Evolutionary conservation across 2,888 invertebrate genomes (phyloP).

Genomic region (Nebria brevicollis): DNA sequence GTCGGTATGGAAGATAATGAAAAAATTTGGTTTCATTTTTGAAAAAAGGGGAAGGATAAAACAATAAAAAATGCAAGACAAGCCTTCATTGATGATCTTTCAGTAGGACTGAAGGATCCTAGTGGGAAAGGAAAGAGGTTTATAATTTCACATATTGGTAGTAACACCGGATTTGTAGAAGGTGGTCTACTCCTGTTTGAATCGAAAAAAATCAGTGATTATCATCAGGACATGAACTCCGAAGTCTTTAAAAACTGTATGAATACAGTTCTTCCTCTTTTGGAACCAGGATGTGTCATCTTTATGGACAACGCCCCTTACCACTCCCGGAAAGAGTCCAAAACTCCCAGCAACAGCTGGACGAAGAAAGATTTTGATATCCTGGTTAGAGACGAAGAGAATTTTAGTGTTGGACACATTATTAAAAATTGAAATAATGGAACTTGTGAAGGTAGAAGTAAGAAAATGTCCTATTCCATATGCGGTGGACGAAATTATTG

Average conservation of each 20-base stretch:
- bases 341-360: constrained; percentile 27
- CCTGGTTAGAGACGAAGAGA: constrained; percentile 11
- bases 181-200: constrained; percentile 47
- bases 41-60: constrained; percentile 25
- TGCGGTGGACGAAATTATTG: constrained; percentile 15
- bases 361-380: constrained; percentile 26
- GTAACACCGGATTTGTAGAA: constrained; percentile 39
- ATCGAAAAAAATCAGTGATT: constrained; percentile 48
- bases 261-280: constrained; percentile 26
- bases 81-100: constrained; percentile 11
- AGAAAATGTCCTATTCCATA: constrained; percentile 7
- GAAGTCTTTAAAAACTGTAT: constrained; percentile 47
- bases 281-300: constrained; percentile 36
- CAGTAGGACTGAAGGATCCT: constrained; percentile 26
- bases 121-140: constrained; percentile 31
- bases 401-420: not conserved
- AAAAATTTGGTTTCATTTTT: no score
- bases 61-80: constrained; percentile 22
- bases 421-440: constrained; percentile 21
- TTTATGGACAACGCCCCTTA: no score
- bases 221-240: constrained; percentile 46
- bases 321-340: constrained; percentile 40
- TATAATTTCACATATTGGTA: constrained; percentile 45
- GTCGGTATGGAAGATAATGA: no score
- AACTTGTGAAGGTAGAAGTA: not conserved